Evolutionary conservation across 2,113 vertebrate species (phyloP).

Genomic region (Danio rerio): GRCz12tu NC_133196.1:19645001-19645500

Average conservation of each 20-base stretch:
- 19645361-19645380: neutral
- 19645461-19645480: neutral
- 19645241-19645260: slow-evolving; percentile 47
- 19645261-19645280: slow-evolving; percentile 71
- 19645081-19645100: slow-evolving; percentile 39
- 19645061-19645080: slow-evolving; percentile 20
- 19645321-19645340: slow-evolving; percentile 29
- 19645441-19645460: neutral
- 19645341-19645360: slow-evolving; percentile 33
- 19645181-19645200: slow-evolving; percentile 74
- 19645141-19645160: slow-evolving; percentile 52
- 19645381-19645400: neutral
- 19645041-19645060: slow-evolving; percentile 1
- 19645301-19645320: slow-evolving; percentile 40
- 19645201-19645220: slow-evolving; percentile 63
- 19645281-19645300: slow-evolving; percentile 50
- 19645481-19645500: neutral
- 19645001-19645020: too few species aligned
- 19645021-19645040: slow-evolving; percentile 27
- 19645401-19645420: neutral
- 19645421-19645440: neutral
- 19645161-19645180: slow-evolving; percentile 72
- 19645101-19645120: slow-evolving; percentile 53
- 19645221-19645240: slow-evolving; percentile 66
- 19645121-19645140: slow-evolving; percentile 46